These are phyloP conservation scores for Montipora capricornis DNA, from an alignment of 64 coral and sea anemone genomes.

Conservation along the genomic window DNA sequence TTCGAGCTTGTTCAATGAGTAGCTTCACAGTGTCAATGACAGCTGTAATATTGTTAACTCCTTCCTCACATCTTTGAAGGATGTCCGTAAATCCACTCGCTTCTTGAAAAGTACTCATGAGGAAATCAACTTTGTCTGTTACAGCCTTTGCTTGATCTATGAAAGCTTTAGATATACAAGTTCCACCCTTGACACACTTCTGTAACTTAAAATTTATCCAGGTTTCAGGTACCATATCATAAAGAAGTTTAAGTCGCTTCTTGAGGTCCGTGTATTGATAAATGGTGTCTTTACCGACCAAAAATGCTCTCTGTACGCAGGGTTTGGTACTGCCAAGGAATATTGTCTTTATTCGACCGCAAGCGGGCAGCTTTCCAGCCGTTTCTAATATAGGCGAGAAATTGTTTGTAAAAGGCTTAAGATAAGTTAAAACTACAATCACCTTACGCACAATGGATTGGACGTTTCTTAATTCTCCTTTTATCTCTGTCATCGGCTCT, in stretches of 20 bases:
- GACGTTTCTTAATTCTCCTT: constrained; percentile 68
- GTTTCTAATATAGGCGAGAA: too few species aligned
- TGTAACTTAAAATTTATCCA: constrained; percentile 82
- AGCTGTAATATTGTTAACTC: constrained; percentile 60
- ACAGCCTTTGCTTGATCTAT: constrained; percentile 83
- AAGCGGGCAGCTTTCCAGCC: constrained; percentile 68
- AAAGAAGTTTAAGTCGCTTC: constrained; percentile 58
- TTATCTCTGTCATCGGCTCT: constrained; percentile 69
- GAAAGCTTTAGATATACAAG: constrained; percentile 86
- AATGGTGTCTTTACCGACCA: constrained; percentile 50
- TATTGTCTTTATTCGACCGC: constrained; percentile 57
- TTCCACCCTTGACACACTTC: constrained; percentile 88
- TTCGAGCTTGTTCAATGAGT: constrained; percentile 77
- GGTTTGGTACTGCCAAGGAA: constrained; percentile 64
- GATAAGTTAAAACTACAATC: constrained; percentile 58
- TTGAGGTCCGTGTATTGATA: constrained; percentile 62
- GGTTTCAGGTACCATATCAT: constrained; percentile 68
- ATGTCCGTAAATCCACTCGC: constrained; percentile 76
- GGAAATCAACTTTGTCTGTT: constrained; percentile 33
- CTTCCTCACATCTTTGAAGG: constrained; percentile 59
- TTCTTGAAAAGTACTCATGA: constrained; percentile 66
- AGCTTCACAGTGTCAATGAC: constrained; percentile 72
- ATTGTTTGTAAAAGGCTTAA: constrained; percentile 84
- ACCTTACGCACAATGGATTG: constrained; percentile 59
- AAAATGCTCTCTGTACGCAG: constrained; percentile 75